Evolutionary conservation across 1,140 invertebrate genomes (phyloP).

Genomic region (Rhagoletis pomonella): DNA sequence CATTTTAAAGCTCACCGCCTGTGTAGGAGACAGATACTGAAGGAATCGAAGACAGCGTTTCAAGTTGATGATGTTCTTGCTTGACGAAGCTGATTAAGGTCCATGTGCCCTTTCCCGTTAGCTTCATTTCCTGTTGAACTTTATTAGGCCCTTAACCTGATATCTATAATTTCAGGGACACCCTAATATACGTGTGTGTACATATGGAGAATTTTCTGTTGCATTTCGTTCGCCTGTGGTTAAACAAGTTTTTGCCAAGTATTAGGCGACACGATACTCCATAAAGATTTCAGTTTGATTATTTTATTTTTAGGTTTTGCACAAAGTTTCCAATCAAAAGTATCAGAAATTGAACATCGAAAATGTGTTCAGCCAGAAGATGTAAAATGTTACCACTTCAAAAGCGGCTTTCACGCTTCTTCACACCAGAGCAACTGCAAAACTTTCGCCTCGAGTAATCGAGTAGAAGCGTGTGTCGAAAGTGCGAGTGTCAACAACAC

Average conservation of each 20-base stretch:
- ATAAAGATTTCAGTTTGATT: background rate
- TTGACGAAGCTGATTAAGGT: conserved; percentile 42
- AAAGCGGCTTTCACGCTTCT: conserved; percentile 25
- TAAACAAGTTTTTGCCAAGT: background rate
- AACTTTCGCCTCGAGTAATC: background rate
- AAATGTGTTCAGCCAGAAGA: background rate
- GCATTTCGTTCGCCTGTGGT: background rate
- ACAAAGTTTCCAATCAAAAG: background rate
- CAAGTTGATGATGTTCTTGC: conserved; percentile 1
- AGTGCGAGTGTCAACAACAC: conserved; percentile 17
- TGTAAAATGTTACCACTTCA: background rate
- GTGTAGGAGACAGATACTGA: too few species aligned
- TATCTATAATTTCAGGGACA: too few species aligned
- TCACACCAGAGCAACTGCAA: background rate
- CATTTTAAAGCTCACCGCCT: background rate
- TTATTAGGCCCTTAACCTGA: too few species aligned
- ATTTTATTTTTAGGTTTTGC: background rate
- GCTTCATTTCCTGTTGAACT: too few species aligned
- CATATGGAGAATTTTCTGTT: background rate
- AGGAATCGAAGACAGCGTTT: background rate
- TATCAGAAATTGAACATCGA: background rate
- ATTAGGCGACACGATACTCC: background rate
- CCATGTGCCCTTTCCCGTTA: background rate
- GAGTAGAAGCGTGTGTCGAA: background rate
- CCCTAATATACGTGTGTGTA: too few species aligned